Percentiles rank a stretch among this genome's conserved stretches.
These are phyloP conservation scores for Drusus annulatus DNA, from an alignment of 1,140 invertebrate species.

Conservation along the genomic window DNA sequence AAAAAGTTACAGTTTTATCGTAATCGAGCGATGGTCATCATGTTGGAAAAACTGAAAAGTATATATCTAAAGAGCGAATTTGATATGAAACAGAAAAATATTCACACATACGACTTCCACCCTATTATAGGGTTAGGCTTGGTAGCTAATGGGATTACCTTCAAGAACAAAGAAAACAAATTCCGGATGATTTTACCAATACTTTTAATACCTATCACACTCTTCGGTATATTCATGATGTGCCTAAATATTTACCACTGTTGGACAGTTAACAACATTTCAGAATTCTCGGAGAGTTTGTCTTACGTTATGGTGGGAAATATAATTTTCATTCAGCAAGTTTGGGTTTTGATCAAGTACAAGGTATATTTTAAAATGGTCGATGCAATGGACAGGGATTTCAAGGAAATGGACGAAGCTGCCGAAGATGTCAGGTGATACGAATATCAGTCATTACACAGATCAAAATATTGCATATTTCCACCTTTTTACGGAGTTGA, in stretches of 20 bases:
- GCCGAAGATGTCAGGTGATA: not conserved
- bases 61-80: constrained; percentile 41
- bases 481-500: too few species aligned
- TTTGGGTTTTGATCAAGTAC: constrained; percentile 13
- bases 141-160: constrained; percentile 35
- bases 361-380: constrained; percentile 23
- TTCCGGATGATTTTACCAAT: constrained; percentile 18
- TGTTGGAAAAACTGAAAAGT: constrained; percentile 33
- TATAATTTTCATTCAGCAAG: constrained; percentile 37
- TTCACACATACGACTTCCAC: constrained; percentile 43
- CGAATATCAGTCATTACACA: too few species aligned
- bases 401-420: constrained; percentile 13
- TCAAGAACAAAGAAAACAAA: constrained; percentile 24
- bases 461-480: too few species aligned
- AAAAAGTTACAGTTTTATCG: too few species aligned
- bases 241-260: constrained; percentile 14
- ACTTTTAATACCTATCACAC: not conserved
- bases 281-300: constrained; percentile 42
- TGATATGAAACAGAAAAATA: constrained; percentile 1
- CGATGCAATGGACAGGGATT: constrained; percentile 38
- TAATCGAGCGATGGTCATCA: not conserved
- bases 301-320: constrained; percentile 8
- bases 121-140: not conserved
- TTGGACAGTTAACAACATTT: constrained; percentile 33
- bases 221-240: constrained; percentile 32